Evolutionary conservation across 2,113 vertebrate genomes (phyloP).

Genomic region (Datnioides undecimradiatus): DNA sequence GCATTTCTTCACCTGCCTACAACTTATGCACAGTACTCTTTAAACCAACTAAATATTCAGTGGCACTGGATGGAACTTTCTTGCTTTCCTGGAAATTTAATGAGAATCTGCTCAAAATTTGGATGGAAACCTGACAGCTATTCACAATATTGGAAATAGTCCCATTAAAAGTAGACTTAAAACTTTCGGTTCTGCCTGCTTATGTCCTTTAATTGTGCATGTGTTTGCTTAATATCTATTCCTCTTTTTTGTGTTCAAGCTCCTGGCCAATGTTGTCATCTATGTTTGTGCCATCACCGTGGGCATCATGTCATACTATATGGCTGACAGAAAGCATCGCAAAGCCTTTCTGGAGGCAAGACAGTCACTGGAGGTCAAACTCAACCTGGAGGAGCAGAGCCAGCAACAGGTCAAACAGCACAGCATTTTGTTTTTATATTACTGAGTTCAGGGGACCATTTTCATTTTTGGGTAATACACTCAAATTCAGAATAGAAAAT

Average conservation of each 20-base stretch:
- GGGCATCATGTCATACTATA: conserved; percentile 97
- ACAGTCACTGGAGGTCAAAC: conserved; percentile 96
- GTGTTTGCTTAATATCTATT: background rate
- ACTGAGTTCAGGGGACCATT: too few species aligned
- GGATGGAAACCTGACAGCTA: background rate
- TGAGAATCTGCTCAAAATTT: background rate
- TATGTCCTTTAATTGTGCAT: background rate
- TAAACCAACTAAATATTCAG: background rate
- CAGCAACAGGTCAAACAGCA: conserved; percentile 90
- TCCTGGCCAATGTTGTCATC: conserved; percentile 92
- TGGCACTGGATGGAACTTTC: background rate
- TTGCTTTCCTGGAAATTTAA: background rate
- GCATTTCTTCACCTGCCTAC: too few species aligned
- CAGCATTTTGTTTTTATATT: background rate
- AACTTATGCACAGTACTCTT: too few species aligned
- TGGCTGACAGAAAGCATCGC: conserved; percentile 96
- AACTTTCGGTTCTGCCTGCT: background rate
- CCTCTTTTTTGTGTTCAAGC: conserved; percentile 74
- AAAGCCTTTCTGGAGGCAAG: conserved; percentile 96
- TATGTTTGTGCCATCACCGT: conserved; percentile 92
- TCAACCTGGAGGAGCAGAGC: conserved; percentile 97
- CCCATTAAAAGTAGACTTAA: too few species aligned
- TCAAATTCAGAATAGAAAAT: background rate
- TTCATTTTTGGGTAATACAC: background rate
- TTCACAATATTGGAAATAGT: background rate